Evolutionary conservation across 2,888 invertebrate genomes (phyloP).

Genomic region (Campaea margaritaria): DNA sequence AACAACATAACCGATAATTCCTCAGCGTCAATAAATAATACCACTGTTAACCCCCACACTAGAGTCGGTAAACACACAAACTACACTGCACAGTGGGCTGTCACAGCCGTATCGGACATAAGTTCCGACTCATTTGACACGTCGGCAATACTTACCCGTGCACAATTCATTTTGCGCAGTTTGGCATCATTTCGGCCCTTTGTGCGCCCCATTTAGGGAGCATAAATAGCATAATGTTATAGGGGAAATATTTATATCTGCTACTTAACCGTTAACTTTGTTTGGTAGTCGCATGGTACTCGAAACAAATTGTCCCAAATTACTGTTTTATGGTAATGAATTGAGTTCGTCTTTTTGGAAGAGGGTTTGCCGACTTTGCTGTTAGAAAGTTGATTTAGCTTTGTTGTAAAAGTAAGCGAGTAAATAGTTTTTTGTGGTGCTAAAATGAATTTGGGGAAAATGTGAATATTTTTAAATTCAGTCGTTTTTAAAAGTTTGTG

Average conservation of each 20-base stretch:
- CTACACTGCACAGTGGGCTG: conserved; percentile 53
- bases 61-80: conserved; percentile 53
- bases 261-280: conserved; percentile 53
- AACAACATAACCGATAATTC: conserved; percentile 43
- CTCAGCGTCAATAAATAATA: conserved; percentile 49
- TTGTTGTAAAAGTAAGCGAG: neutral
- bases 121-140: conserved; percentile 71
- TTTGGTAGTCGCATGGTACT: conserved; percentile 45
- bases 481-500: too few species aligned
- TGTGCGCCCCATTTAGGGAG: conserved; percentile 60
- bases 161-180: conserved; percentile 61
- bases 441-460: too few species aligned
- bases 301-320: conserved; percentile 64
- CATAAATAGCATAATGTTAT: conserved; percentile 36
- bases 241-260: conserved; percentile 37
- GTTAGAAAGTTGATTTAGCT: conserved; percentile 15
- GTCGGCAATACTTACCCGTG: conserved; percentile 43
- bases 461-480: too few species aligned
- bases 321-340: conserved; percentile 73
- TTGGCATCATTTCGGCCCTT: conserved; percentile 52
- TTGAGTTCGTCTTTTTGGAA: conserved; percentile 36
- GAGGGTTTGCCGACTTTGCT: conserved; percentile 22
- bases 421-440: too few species aligned
- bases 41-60: conserved; percentile 45
- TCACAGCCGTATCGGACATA: conserved; percentile 45